phyloP scores from a whole-genome alignment of 2,888 invertebrate genomes.

The Acrocera orbiculus region DNA sequence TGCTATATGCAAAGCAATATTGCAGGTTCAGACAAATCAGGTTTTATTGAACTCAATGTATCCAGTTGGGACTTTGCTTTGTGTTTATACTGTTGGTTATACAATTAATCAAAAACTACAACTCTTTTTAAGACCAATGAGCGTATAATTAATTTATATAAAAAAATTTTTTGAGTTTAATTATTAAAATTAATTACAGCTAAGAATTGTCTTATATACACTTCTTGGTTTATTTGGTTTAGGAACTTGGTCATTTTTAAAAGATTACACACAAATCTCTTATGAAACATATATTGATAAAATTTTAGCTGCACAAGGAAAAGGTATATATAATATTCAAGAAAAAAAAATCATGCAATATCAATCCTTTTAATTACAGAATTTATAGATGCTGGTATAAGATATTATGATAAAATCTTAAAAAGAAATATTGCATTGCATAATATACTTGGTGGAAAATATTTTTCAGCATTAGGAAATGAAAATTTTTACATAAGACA shows the following conservation, averaged over 20 bases:
- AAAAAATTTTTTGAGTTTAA: background rate
- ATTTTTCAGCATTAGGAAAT: conserved; percentile 51
- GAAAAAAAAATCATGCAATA: background rate
- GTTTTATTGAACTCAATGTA: conserved; percentile 38
- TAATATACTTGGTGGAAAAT: conserved; percentile 42
- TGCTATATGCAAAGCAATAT: conserved; percentile 58
- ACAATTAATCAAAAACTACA: conserved; percentile 37
- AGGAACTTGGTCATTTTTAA: conserved; percentile 43
- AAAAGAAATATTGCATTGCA: conserved; percentile 57
- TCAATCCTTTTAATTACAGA: conserved; percentile 17
- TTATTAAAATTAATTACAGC: conserved; percentile 11
- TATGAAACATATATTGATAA: conserved; percentile 47
- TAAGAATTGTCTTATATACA: conserved; percentile 35
- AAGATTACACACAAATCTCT: conserved; percentile 43
- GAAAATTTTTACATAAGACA: conserved; percentile 46
- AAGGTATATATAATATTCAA: conserved; percentile 14
- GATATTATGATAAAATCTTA: conserved; percentile 51
- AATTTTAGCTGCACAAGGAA: conserved; percentile 39
- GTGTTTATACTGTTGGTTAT: conserved; percentile 36
- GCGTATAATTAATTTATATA: conserved; percentile 15
- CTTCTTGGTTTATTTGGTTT: conserved; percentile 38
- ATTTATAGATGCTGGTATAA: conserved; percentile 53
- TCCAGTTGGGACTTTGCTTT: conserved; percentile 33
- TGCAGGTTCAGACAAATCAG: conserved; percentile 41
- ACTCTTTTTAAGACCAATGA: conserved; percentile 36